These are phyloP conservation scores for Indri indri DNA, from an alignment of 2,113 vertebrate species.

Conservation along the genomic window DNA sequence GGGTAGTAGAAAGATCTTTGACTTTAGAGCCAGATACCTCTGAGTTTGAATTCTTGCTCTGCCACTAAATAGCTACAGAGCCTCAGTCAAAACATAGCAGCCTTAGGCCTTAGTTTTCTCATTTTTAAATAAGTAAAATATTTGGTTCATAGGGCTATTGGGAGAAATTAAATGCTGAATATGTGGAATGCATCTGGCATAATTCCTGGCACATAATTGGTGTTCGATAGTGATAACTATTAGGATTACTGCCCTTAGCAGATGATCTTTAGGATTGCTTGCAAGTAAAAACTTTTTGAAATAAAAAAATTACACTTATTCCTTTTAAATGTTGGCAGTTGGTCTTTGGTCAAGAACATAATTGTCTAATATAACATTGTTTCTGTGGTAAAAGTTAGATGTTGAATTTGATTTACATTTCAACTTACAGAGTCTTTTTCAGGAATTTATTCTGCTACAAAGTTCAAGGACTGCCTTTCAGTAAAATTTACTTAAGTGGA, in stretches of 20 bases:
- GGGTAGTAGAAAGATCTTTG: background rate
- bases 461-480: constrained; percentile 62
- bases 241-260: background rate
- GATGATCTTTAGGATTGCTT: background rate
- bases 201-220: background rate
- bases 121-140: constrained; percentile 9
- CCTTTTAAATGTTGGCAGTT: constrained; percentile 30
- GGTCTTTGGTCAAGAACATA: constrained; percentile 36
- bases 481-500: constrained; percentile 61
- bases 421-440: constrained; percentile 50
- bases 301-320: background rate
- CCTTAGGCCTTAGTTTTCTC: background rate
- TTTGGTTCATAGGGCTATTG: background rate
- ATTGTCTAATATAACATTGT: constrained; percentile 46
- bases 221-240: background rate
- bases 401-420: constrained; percentile 54
- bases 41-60: constrained; percentile 48
- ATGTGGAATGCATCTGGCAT: background rate
- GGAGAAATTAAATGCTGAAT: background rate
- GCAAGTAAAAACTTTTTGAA: background rate
- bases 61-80: background rate
- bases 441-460: constrained; percentile 53
- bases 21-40: background rate
- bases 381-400: constrained; percentile 40
- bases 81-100: constrained; percentile 27